These are phyloP conservation scores for Slavum lentiscoides DNA, from an alignment of 2,888 invertebrate genomes.

Conservation along the genomic window DNA sequence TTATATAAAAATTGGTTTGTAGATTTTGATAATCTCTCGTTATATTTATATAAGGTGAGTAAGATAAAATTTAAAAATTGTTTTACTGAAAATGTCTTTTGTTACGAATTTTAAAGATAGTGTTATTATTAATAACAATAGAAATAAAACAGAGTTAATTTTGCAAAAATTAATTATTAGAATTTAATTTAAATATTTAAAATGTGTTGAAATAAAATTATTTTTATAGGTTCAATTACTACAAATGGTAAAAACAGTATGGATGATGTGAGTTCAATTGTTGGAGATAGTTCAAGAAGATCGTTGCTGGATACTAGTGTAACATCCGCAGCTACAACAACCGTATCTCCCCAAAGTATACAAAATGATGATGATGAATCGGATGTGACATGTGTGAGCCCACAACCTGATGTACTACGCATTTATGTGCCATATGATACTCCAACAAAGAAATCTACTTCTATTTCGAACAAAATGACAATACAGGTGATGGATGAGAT, in stretches of 20 bases:
- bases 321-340: slow-evolving; percentile 80
- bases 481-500: slow-evolving; percentile 39
- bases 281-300: slow-evolving; percentile 72
- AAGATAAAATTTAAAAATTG: slow-evolving; percentile 24
- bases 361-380: slow-evolving; percentile 70
- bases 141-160: neutral
- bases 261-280: slow-evolving; percentile 71
- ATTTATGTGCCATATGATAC: slow-evolving; percentile 78
- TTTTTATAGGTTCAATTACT: slow-evolving; percentile 66
- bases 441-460: slow-evolving; percentile 55
- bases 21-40: slow-evolving; percentile 13
- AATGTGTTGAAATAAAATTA: neutral
- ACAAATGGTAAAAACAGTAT: slow-evolving; percentile 68
- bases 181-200: neutral
- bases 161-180: neutral
- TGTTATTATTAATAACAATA: neutral
- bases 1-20: slow-evolving; percentile 36
- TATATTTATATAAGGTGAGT: slow-evolving; percentile 26
- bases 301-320: slow-evolving; percentile 82
- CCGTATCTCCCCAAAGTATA: slow-evolving; percentile 78
- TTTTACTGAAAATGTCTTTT: slow-evolving; percentile 3
- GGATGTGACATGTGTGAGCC: slow-evolving; percentile 57
- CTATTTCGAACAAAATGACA: slow-evolving; percentile 43
- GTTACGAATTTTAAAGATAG: neutral
- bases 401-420: slow-evolving; percentile 72